Conservation (phyloP, 2,888 invertebrate genomes). For the Graphium colonna region DNA sequence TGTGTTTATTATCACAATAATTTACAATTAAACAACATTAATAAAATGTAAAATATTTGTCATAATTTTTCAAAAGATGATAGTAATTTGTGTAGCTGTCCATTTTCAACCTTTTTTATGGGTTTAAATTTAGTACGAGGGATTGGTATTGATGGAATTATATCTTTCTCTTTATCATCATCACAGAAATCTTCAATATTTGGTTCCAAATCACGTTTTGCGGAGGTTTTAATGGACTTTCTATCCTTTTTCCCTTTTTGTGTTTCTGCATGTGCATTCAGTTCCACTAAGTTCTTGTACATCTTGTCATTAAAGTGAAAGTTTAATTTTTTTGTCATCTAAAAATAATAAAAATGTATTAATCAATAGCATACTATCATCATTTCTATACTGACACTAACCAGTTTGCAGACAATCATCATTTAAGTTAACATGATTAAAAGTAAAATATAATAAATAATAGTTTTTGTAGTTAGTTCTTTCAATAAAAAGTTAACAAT, state of each 20-base stretch:
- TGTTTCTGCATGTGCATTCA: slow-evolving; percentile 54
- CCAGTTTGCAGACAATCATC: too few species aligned
- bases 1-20: too few species aligned
- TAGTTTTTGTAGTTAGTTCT: too few species aligned
- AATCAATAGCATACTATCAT: background rate
- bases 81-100: slow-evolving; percentile 55
- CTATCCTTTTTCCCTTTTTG: slow-evolving; percentile 43
- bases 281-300: slow-evolving; percentile 66
- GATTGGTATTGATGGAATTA: slow-evolving; percentile 50
- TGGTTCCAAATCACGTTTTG: slow-evolving; percentile 67
- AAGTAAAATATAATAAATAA: too few species aligned
- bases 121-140: slow-evolving; percentile 55
- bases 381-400: too few species aligned
- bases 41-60: slow-evolving; percentile 9
- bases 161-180: slow-evolving; percentile 53
- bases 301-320: slow-evolving; percentile 71
- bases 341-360: slow-evolving; percentile 34
- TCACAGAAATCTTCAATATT: slow-evolving; percentile 69
- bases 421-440: too few species aligned
- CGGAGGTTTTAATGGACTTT: slow-evolving; percentile 34
- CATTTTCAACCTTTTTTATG: slow-evolving; percentile 50
- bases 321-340: slow-evolving; percentile 68
- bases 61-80: slow-evolving; percentile 63
- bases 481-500: too few species aligned
- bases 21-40: background rate